A percentile compares a stretch with the other conserved stretches of the same genome.
phyloP scores from a whole-genome alignment of 2,113 vertebrate genomes.

The Triplophysa tibetana region DNA sequence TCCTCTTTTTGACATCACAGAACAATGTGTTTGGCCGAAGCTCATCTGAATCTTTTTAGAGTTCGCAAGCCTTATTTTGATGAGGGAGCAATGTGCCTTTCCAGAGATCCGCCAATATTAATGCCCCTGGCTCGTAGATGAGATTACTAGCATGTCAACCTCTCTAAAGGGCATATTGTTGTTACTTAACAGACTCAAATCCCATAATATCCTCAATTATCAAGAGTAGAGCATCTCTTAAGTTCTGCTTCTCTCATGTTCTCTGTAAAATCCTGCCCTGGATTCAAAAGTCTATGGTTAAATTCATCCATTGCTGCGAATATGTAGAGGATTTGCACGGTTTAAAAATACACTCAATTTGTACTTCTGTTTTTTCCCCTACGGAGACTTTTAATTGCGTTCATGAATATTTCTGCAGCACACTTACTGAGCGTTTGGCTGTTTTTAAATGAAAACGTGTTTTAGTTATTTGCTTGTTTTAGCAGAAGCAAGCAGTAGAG shows the following conservation, averaged over 20 bases:
- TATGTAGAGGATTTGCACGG: constrained; percentile 20
- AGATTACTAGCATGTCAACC: constrained; percentile 58
- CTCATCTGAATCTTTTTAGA: constrained; percentile 34
- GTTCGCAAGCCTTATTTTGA: constrained; percentile 30
- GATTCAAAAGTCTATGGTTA: constrained; percentile 18
- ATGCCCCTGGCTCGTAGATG: constrained; percentile 36
- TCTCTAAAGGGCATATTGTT: constrained; percentile 59
- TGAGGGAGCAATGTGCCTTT: constrained; percentile 2
- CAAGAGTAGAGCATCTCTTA: neutral
- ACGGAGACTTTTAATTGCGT: constrained; percentile 20
- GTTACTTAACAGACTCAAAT: constrained; percentile 50
- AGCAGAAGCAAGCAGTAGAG: constrained; percentile 8
- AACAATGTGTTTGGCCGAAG: constrained; percentile 44
- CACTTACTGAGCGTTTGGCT: constrained; percentile 5
- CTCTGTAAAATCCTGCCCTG: constrained; percentile 16
- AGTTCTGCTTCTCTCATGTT: constrained; percentile 16
- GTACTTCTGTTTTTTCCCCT: neutral
- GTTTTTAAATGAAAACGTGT: constrained; percentile 26
- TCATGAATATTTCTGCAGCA: constrained; percentile 29
- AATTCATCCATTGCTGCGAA: constrained; percentile 17
- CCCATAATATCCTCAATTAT: constrained; percentile 27
- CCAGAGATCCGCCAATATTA: constrained; percentile 48
- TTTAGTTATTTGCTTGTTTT: constrained; percentile 11
- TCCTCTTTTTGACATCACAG: constrained; percentile 46
- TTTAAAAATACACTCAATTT: constrained; percentile 34